Conservation (phyloP, 2,113 vertebrate species). For the Piliocolobus tephrosceles region DNA sequence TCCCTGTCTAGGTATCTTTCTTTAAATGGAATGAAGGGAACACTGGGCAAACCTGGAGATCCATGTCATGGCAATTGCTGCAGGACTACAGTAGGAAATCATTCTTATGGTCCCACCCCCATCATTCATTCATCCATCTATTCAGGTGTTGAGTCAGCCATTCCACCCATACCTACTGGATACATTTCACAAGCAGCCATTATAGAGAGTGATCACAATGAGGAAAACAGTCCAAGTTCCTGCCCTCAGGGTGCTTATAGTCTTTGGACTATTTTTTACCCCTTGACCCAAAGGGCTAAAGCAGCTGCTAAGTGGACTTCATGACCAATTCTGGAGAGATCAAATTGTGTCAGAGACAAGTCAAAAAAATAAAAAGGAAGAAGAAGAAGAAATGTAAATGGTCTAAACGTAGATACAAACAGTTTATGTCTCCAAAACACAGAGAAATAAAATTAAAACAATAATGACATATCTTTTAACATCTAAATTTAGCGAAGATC, state of each 20-base stretch:
- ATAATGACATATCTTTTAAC: not conserved
- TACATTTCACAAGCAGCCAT: not conserved
- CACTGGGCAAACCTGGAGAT: not conserved
- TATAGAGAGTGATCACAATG: not conserved
- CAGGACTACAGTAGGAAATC: not conserved
- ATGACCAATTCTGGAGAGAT: not conserved
- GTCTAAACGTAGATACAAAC: not conserved
- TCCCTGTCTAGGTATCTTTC: not conserved
- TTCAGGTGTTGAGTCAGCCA: not conserved
- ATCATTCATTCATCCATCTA: not conserved
- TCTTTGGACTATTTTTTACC: not conserved
- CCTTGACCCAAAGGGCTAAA: not conserved
- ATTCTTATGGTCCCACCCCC: fast-evolving
- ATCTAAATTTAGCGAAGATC: not conserved
- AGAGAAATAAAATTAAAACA: not conserved
- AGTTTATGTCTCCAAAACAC: not conserved
- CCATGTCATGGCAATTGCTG: not conserved
- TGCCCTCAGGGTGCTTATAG: not conserved
- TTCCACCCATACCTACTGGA: not conserved
- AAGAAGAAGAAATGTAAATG: not conserved
- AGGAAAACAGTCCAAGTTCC: not conserved
- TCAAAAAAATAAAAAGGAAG: not conserved
- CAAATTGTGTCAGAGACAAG: not conserved
- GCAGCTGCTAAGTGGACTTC: not conserved
- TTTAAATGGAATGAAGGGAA: not conserved